phyloP scores from a whole-genome alignment of 2,797 vertebrate genomes.

The Schizothorax lantsangensis region DNA sequence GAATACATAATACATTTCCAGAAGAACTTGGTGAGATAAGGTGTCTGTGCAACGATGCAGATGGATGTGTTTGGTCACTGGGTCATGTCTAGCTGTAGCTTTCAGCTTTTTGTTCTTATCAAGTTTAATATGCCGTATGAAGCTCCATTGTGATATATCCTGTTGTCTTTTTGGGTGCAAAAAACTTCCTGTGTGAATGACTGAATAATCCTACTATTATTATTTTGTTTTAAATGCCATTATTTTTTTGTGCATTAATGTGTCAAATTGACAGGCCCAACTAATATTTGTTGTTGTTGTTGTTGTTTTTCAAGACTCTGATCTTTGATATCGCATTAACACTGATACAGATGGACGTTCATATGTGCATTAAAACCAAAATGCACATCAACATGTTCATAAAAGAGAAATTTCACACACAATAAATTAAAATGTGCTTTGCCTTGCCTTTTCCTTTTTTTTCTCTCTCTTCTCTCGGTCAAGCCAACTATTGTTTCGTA shows the following conservation, averaged over 20 bases:
- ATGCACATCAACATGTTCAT: background rate
- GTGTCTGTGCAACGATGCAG: background rate
- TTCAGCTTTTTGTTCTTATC: background rate
- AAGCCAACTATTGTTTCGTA: conserved; percentile 8
- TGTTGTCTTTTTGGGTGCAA: too few species aligned
- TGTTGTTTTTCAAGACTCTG: background rate
- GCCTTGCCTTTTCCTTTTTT: background rate
- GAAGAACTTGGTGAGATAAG: background rate
- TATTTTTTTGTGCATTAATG: background rate
- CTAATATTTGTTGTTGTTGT: background rate
- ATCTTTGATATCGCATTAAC: background rate
- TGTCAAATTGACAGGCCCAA: background rate
- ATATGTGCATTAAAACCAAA: background rate
- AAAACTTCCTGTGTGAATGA: background rate
- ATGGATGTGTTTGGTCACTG: background rate
- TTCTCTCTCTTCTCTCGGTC: background rate
- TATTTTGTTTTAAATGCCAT: background rate
- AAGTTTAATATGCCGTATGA: background rate
- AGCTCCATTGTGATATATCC: background rate
- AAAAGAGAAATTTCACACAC: background rate
- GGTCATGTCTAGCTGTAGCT: background rate
- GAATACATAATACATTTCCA: background rate
- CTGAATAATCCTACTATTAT: background rate
- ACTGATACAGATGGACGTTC: background rate
- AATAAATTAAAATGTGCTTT: background rate